Evolutionary conservation across 2,797 vertebrate genomes (phyloP), one percentile per base, ranked within the genome.

Genomic region (Oryzias sinensis): DNA sequence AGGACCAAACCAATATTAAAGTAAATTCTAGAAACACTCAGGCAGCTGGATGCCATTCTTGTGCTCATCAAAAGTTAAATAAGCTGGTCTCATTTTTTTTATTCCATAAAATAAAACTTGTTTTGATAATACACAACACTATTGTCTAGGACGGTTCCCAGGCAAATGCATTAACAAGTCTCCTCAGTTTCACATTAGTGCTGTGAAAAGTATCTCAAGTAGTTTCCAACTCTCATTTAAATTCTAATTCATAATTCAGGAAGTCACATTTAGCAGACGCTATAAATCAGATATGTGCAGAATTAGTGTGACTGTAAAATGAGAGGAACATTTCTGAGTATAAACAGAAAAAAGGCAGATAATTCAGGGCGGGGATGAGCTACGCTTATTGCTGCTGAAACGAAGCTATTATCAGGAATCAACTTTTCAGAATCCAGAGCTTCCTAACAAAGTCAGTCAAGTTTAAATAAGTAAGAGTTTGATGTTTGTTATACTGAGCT

Each of bases 391-490:
- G 43, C 8, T 17, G 43, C 43, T 44, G 43, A 44, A 68, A 72
- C 79, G 62, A 74, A 80, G 62, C 63, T n/a, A 52, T 62, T 76
- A 80, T 76, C 72, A 83, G 43, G 77, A 71, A 70, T 70, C 57
- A 77, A 57, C 60, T 71, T 64, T 65, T 73, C 53, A 51, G 46
- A 68, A 77, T 56, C 47, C 1, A 53, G 1, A 49, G 72, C 43
- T 43, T 61, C 17, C 47, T 9, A 40, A 49, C 14, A 17, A 43
- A 42, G 57, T 15, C 40, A 49, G 41, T 42, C 4, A 15, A 58
- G 45, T 52, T 49, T 16, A 43, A 45, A 51, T 59, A 17, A 56
- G 55, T 6, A 16, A 25, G 13, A 46, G 25, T 29, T 15, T 44
- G 25, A 53, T 6, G 3, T 54, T 43, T 9, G 22, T 15, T 14